Conservation (phyloP, 2,888 invertebrate genomes). For the Drosophila flavopinicola region DNA sequence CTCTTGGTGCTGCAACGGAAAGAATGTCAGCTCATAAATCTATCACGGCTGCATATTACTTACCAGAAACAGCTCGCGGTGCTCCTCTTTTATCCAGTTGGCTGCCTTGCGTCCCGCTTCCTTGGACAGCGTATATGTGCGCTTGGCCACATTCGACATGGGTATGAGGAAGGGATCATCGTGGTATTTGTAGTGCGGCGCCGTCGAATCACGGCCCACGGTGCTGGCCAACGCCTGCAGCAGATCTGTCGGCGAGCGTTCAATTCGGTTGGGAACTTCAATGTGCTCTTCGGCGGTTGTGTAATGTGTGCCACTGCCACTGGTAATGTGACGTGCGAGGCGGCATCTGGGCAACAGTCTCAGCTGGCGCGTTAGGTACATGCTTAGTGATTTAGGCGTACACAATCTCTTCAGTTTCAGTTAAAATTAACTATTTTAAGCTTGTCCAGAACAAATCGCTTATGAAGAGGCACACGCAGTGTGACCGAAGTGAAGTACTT, state of each 20-base stretch:
- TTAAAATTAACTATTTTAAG: conserved; percentile 39
- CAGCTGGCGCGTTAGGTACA: conserved; percentile 72
- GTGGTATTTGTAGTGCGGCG: conserved; percentile 94
- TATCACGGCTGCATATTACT: too few relatives aligned
- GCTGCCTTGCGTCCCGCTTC: conserved; percentile 95
- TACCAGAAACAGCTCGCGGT: conserved; percentile 76
- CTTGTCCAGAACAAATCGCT: conserved; percentile 21
- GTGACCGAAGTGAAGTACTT: conserved; percentile 29
- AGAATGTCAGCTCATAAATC: background rate
- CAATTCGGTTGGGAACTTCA: conserved; percentile 89
- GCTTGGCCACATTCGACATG: conserved; percentile 88
- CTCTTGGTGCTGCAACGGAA: conserved; percentile 84
- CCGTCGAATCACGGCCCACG: conserved; percentile 91
- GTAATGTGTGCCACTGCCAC: conserved; percentile 52
- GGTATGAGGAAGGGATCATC: conserved; percentile 96
- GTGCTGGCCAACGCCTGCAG: conserved; percentile 92
- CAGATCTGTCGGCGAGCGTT: conserved; percentile 92
- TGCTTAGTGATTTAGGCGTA: conserved; percentile 16
- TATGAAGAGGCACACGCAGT: conserved; percentile 14
- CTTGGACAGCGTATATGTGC: conserved; percentile 90
- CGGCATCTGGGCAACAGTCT: conserved; percentile 44
- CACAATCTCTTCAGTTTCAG: conserved; percentile 40
- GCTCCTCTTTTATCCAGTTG: conserved; percentile 89
- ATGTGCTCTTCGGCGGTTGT: conserved; percentile 84
- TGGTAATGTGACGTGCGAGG: conserved; percentile 42